Percentiles rank a stretch among this genome's conserved stretches.
phyloP scores from a whole-genome alignment of 2,888 invertebrate genomes.

The Dione juno region DNA sequence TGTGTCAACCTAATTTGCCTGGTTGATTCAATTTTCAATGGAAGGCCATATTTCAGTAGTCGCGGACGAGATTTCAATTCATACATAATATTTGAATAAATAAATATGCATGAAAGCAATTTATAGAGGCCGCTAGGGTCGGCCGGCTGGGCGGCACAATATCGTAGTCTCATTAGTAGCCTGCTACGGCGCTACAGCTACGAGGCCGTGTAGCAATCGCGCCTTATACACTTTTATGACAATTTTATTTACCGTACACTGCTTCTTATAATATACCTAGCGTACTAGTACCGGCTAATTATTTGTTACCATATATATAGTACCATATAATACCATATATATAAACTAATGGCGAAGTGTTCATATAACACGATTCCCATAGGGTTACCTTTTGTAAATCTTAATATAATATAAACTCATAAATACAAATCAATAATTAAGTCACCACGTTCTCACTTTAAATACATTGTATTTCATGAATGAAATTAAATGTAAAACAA shows the following conservation, averaged over 20 bases:
- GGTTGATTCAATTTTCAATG: slow-evolving; percentile 76
- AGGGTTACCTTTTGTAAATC: too few relatives aligned
- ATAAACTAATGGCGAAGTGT: too few relatives aligned
- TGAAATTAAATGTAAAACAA: too few relatives aligned
- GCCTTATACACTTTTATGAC: slow-evolving; percentile 54
- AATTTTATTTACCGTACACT: slow-evolving; percentile 20
- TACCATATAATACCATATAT: too few relatives aligned
- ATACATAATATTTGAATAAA: slow-evolving; percentile 82
- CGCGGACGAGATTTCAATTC: slow-evolving; percentile 79
- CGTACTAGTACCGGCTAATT: not conserved
- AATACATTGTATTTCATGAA: too few relatives aligned
- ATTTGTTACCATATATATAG: not conserved
- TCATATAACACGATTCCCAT: too few relatives aligned
- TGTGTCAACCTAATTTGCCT: slow-evolving; percentile 71
- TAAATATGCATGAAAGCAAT: slow-evolving; percentile 84
- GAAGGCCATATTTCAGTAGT: slow-evolving; percentile 77
- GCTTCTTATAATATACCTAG: not conserved
- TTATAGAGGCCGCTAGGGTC: slow-evolving; percentile 72
- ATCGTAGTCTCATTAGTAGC: slow-evolving; percentile 77
- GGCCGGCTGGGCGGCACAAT: slow-evolving; percentile 68
- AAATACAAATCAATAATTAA: too few relatives aligned
- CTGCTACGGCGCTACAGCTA: slow-evolving; percentile 59
- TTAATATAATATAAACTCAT: too few relatives aligned
- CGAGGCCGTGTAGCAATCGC: slow-evolving; percentile 62
- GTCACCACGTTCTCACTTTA: too few relatives aligned